These are phyloP conservation scores for Apogon hyalosoma DNA, from an alignment of 2,797 vertebrate species.

Conservation along the genomic window DNA sequence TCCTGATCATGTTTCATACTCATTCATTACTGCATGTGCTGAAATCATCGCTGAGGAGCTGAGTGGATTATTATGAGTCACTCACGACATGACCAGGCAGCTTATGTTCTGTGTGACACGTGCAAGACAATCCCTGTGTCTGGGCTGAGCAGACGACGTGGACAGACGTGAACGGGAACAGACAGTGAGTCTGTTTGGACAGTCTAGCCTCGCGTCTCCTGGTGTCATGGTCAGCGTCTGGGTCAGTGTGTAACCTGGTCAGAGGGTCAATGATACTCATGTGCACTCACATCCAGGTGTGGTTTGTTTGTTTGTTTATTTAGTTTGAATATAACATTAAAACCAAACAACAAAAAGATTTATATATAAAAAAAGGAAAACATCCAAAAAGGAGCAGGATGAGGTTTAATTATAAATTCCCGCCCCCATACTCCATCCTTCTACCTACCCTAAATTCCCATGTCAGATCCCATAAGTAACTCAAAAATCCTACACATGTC, in stretches of 20 bases:
- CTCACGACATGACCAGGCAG: slow-evolving; percentile 20
- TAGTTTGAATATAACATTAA: too few species aligned
- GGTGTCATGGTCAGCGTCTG: slow-evolving; percentile 46
- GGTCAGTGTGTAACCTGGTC: slow-evolving; percentile 42
- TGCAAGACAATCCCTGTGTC: too few species aligned
- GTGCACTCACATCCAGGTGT: not conserved
- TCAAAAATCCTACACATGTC: too few species aligned
- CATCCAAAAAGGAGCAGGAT: too few species aligned
- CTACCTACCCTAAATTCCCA: too few species aligned
- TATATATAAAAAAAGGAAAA: too few species aligned
- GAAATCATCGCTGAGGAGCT: slow-evolving; percentile 20
- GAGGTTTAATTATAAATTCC: too few species aligned
- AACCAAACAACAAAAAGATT: too few species aligned
- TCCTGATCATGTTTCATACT: not conserved
- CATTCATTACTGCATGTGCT: slow-evolving; percentile 32
- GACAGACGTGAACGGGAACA: slow-evolving; percentile 14
- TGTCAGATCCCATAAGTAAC: too few species aligned
- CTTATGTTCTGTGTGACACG: too few species aligned
- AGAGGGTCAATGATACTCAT: not conserved
- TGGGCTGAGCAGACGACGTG: slow-evolving; percentile 33
- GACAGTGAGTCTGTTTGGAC: slow-evolving; percentile 15
- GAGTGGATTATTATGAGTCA: slow-evolving; percentile 61
- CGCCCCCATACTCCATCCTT: too few species aligned
- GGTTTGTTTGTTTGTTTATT: too few species aligned
- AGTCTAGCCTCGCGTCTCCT: slow-evolving; percentile 9